phyloP scores from a whole-genome alignment of 2,113 vertebrate species.

The Grallaria varia region DNA sequence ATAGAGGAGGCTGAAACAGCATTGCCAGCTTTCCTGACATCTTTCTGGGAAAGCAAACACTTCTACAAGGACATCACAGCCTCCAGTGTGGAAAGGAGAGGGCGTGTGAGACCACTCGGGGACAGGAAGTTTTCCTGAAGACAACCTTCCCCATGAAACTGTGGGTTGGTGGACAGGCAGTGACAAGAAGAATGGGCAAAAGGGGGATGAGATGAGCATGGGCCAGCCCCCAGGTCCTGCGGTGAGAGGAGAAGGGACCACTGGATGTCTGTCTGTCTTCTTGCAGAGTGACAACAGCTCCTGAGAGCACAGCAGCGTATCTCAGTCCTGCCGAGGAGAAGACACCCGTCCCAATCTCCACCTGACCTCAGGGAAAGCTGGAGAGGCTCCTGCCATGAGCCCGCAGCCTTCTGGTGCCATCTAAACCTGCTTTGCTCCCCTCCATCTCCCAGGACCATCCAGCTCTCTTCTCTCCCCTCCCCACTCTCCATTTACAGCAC shows the following conservation, averaged over 20 bases:
- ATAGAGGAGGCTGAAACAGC: background rate
- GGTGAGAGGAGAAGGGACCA: fast-evolving
- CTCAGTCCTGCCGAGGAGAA: background rate
- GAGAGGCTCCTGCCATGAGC: background rate
- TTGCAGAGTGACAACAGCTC: background rate
- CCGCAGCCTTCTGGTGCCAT: background rate
- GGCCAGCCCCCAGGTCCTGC: background rate
- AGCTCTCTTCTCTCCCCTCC: background rate
- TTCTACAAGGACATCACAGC: fast-evolving
- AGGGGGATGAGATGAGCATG: fast-evolving
- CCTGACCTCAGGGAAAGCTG: background rate
- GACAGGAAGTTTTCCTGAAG: background rate
- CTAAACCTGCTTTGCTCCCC: background rate
- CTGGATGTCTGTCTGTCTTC: background rate
- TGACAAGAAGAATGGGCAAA: fast-evolving
- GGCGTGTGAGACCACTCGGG: background rate
- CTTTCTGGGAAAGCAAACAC: background rate
- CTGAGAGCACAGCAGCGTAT: fast-evolving
- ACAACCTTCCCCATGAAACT: background rate
- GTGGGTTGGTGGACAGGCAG: background rate
- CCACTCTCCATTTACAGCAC: background rate
- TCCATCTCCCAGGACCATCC: no score
- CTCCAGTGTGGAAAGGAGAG: background rate
- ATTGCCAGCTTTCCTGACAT: fast-evolving
- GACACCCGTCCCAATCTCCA: fast-evolving